phyloP scores from a whole-genome alignment of 2,888 invertebrate genomes.

The Diarsia rubi region DNA sequence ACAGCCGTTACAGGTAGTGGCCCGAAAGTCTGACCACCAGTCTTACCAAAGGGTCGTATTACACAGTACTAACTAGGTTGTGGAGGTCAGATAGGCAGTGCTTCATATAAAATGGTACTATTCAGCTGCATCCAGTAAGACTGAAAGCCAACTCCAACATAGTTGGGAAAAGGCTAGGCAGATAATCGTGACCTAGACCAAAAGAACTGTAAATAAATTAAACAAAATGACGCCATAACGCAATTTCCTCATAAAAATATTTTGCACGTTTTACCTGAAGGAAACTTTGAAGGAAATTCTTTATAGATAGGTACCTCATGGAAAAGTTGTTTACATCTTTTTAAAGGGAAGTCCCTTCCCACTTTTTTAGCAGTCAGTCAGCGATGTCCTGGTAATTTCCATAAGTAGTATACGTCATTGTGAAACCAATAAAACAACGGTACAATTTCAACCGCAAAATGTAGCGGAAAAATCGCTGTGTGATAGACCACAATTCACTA shows the following conservation, averaged over 20 bases:
- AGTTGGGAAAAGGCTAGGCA: too few relatives aligned
- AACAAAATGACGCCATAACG: neutral
- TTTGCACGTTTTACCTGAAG: neutral
- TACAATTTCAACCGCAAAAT: conserved; percentile 4
- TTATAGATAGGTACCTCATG: conserved; percentile 3
- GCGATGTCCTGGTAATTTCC: conserved; percentile 30
- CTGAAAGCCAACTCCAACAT: too few relatives aligned
- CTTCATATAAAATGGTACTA: too few relatives aligned
- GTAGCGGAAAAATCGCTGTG: neutral
- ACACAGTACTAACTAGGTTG: too few relatives aligned
- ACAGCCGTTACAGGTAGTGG: too few relatives aligned
- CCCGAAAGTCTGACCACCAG: too few relatives aligned
- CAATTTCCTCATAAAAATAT: neutral
- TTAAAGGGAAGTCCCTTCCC: conserved; percentile 11
- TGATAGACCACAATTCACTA: neutral
- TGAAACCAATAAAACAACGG: neutral
- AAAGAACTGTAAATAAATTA: neutral
- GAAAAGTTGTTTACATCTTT: neutral
- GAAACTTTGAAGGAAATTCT: conserved; percentile 7
- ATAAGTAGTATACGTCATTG: neutral
- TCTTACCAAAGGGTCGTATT: too few relatives aligned
- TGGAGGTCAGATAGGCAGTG: neutral
- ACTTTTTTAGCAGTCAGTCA: neutral
- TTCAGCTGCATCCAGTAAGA: too few relatives aligned
- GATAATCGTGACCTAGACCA: too few relatives aligned